Evolutionary conservation across 2,113 vertebrate genomes (phyloP).

Genomic region (Morone chrysops): DNA sequence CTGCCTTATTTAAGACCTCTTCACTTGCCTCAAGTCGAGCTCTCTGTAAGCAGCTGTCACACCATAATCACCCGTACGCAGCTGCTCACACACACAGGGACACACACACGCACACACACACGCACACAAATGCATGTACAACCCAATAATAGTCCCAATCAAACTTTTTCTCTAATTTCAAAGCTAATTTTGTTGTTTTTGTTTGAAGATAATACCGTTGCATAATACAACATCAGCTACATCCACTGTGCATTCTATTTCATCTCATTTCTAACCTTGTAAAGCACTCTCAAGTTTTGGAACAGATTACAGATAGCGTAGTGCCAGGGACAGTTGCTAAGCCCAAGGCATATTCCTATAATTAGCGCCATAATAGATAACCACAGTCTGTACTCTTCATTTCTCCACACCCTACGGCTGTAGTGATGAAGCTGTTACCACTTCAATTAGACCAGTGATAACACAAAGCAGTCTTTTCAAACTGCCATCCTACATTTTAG

Average conservation of each 20-base stretch:
- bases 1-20: constrained; percentile 76
- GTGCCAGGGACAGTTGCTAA: constrained; percentile 69
- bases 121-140: constrained; percentile 34
- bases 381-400: constrained; percentile 63
- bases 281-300: constrained; percentile 59
- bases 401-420: constrained; percentile 59
- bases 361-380: constrained; percentile 74
- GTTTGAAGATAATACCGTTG: constrained; percentile 37
- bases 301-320: constrained; percentile 59
- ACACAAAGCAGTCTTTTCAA: constrained; percentile 47
- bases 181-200: constrained; percentile 64
- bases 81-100: constrained; percentile 31
- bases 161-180: constrained; percentile 48
- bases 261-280: constrained; percentile 44
- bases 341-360: constrained; percentile 75
- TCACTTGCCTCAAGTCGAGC: constrained; percentile 56
- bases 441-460: constrained; percentile 65
- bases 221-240: constrained; percentile 54
- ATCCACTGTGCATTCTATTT: constrained; percentile 28
- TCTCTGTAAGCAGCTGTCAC: constrained; percentile 70
- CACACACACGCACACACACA: constrained; percentile 6
- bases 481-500: constrained; percentile 15
- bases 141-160: constrained; percentile 54
- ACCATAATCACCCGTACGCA: constrained; percentile 60
- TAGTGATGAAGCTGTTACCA: constrained; percentile 60